Conservation (phyloP, 2,888 invertebrate species). For the Philereme transversata region DNA sequence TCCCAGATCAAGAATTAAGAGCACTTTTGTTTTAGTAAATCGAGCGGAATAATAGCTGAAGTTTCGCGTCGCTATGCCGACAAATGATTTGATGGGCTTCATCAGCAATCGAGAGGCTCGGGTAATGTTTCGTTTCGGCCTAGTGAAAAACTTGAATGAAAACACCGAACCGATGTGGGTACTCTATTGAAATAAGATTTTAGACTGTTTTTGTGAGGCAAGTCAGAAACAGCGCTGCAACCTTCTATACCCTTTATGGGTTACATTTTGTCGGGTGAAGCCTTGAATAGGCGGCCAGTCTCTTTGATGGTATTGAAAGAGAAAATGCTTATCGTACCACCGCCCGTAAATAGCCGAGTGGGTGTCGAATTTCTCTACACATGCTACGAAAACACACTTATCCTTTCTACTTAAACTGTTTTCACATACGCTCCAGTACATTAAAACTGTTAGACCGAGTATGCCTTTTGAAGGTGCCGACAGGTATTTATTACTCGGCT, state of each 20-base stretch:
- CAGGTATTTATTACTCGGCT: constrained; percentile 47
- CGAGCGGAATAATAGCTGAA: constrained; percentile 76
- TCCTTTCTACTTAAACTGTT: constrained; percentile 79
- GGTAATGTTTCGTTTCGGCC: constrained; percentile 64
- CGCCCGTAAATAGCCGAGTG: constrained; percentile 77
- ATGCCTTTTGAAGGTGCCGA: constrained; percentile 60
- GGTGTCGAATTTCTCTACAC: constrained; percentile 78
- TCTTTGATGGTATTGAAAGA: constrained; percentile 80
- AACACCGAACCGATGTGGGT: constrained; percentile 39
- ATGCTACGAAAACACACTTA: constrained; percentile 78
- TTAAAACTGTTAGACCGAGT: constrained; percentile 64
- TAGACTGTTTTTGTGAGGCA: constrained; percentile 55
- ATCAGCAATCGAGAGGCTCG: constrained; percentile 61
- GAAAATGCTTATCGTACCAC: constrained; percentile 81
- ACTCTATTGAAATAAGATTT: constrained; percentile 56
- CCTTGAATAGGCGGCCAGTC: constrained; percentile 76
- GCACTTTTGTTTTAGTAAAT: constrained; percentile 76
- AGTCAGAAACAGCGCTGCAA: constrained; percentile 64
- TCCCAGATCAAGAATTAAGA: constrained; percentile 76
- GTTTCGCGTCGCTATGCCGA: constrained; percentile 72
- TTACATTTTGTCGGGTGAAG: constrained; percentile 70
- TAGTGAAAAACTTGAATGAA: constrained; percentile 56
- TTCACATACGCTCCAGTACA: constrained; percentile 70
- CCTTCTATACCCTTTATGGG: constrained; percentile 71
- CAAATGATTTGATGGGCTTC: constrained; percentile 77